Conservation (phyloP, 1,140 invertebrate species). For the Bombus waltoni region DNA sequence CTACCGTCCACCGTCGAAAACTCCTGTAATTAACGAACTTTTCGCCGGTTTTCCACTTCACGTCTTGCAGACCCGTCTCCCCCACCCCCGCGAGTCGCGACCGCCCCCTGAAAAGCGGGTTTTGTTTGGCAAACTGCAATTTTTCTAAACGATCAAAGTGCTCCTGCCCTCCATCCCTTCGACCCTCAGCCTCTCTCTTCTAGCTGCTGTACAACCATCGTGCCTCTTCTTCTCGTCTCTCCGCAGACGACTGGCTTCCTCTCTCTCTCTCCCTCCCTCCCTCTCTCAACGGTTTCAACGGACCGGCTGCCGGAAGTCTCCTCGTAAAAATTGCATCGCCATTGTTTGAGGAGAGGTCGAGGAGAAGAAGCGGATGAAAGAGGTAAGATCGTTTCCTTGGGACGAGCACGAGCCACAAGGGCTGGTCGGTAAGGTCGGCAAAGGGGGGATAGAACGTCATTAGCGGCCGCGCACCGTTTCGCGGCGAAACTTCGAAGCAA, state of each 20-base stretch:
- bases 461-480: slow-evolving; percentile 43
- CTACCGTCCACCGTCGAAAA: slow-evolving; percentile 54
- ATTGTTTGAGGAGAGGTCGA: slow-evolving; percentile 44
- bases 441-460: slow-evolving; percentile 29
- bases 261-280: not conserved
- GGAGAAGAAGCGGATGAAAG: slow-evolving; percentile 40
- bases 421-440: not conserved
- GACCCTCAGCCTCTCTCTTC: not conserved
- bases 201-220: not conserved
- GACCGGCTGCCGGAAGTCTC: slow-evolving; percentile 31
- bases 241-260: slow-evolving; percentile 12
- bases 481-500: slow-evolving; percentile 53
- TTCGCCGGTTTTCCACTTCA: slow-evolving; percentile 64
- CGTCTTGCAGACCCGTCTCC: slow-evolving; percentile 42
- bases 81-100: not conserved
- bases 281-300: not conserved
- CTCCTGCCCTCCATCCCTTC: not conserved
- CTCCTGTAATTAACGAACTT: slow-evolving; percentile 70
- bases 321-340: slow-evolving; percentile 54
- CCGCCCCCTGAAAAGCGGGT: slow-evolving; percentile 45
- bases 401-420: not conserved
- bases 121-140: slow-evolving; percentile 67
- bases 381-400: slow-evolving; percentile 52
- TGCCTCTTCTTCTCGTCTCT: not conserved
- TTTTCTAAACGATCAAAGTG: slow-evolving; percentile 67